Conservation (phyloP, 2,888 invertebrate genomes). For the Drosophila kokeensis region DNA sequence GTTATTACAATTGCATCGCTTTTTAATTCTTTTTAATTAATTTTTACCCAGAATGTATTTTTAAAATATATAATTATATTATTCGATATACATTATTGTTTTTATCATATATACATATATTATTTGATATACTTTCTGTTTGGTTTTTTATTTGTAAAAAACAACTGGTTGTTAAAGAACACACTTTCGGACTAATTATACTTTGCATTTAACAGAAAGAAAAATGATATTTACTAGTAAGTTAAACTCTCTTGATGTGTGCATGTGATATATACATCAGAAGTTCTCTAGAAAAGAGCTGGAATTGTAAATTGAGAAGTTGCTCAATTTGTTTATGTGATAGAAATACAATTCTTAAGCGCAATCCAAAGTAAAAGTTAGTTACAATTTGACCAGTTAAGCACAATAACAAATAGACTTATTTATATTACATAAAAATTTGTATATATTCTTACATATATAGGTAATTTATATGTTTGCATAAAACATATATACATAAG, state of each 20-base stretch:
- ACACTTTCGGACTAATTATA: conserved; percentile 7
- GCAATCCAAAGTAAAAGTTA: neutral
- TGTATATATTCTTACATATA: neutral
- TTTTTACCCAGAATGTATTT: conserved; percentile 10
- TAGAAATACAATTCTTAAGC: neutral
- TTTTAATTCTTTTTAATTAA: neutral
- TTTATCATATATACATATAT: conserved; percentile 20
- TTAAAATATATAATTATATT: conserved; percentile 23
- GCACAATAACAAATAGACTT: neutral
- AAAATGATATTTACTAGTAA: conserved; percentile 15
- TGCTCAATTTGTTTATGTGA: neutral
- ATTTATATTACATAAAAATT: neutral
- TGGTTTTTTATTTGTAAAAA: neutral
- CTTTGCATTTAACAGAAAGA: neutral
- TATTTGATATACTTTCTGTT: neutral
- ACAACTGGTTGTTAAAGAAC: conserved; percentile 7
- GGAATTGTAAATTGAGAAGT: neutral
- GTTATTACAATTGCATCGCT: neutral
- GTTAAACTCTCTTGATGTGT: conserved; percentile 23
- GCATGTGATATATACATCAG: neutral
- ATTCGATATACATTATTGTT: neutral
- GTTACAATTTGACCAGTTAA: neutral
- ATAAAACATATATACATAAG: neutral
- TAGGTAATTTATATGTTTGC: neutral
- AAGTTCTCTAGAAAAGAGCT: conserved; percentile 8